Conservation (phyloP, 2,797 vertebrate genomes). For the Muscicapa striata region DNA sequence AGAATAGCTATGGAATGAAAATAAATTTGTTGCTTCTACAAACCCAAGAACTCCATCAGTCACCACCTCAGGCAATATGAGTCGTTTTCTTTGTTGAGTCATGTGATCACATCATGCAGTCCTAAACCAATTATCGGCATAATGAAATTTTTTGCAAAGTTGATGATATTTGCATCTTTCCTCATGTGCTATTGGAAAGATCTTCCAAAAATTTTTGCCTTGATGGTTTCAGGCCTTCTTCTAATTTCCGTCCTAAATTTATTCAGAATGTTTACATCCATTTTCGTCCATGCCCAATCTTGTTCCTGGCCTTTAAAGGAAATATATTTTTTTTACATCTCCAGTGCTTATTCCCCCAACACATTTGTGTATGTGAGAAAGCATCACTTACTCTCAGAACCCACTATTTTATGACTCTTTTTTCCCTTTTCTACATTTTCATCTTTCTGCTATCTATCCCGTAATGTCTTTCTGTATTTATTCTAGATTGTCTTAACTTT, state of each 20-base stretch:
- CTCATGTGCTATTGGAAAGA: background rate
- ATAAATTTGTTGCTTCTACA: background rate
- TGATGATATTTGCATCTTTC: background rate
- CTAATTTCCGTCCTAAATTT: background rate
- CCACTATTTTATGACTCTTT: background rate
- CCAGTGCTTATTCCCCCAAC: background rate
- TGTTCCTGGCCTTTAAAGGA: background rate
- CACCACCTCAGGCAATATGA: accelerated
- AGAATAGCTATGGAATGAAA: background rate
- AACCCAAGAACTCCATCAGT: background rate
- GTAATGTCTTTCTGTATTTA: background rate
- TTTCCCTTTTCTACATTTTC: background rate
- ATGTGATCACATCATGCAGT: background rate
- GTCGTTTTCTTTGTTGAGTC: background rate
- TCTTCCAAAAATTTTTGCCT: background rate
- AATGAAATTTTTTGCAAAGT: background rate
- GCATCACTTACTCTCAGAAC: background rate
- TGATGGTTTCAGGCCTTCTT: background rate
- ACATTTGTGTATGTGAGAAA: background rate
- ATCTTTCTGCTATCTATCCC: background rate
- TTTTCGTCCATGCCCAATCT: background rate
- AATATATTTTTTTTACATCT: background rate
- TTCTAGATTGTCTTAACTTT: background rate
- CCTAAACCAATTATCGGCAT: background rate
- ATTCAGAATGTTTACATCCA: background rate